A percentile compares a stretch with the other conserved stretches of the same genome.
Evolutionary conservation across 2,888 invertebrate species (phyloP).

Genomic region (Ariolimax columbianus): DNA sequence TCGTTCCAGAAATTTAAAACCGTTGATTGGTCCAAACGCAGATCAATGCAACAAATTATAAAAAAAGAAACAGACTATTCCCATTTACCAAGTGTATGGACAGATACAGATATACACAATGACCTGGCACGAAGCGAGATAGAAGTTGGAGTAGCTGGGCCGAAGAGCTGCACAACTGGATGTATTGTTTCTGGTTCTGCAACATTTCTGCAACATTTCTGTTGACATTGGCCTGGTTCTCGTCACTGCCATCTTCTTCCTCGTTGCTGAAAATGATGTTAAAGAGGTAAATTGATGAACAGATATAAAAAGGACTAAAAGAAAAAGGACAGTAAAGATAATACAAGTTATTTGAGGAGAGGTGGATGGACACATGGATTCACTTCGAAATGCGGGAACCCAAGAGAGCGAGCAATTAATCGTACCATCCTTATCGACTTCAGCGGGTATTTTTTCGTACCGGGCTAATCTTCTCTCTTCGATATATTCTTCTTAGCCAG

Average conservation of each 20-base stretch:
- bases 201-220: constrained; percentile 6
- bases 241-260: neutral
- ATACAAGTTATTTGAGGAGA: neutral
- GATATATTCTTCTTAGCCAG: too few relatives aligned
- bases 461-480: too few relatives aligned
- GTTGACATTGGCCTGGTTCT: neutral
- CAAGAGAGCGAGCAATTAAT: too few relatives aligned
- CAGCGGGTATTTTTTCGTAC: too few relatives aligned
- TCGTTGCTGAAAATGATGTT: neutral
- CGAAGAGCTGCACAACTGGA: constrained; percentile 38
- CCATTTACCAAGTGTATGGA: too few relatives aligned
- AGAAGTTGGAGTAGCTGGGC: constrained; percentile 40
- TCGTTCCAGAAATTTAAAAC: too few relatives aligned
- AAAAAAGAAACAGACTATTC: too few relatives aligned
- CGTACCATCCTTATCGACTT: too few relatives aligned
- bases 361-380: neutral
- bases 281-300: neutral
- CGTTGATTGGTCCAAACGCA: too few relatives aligned
- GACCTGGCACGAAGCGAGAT: constrained; percentile 32
- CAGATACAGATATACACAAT: too few relatives aligned
- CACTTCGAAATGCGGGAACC: neutral
- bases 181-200: constrained; percentile 33
- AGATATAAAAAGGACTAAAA: constrained; percentile 40
- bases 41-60: too few relatives aligned
- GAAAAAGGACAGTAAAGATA: neutral